Evolutionary conservation across 2,113 vertebrate genomes (phyloP).

Genomic region (Pelobates fuscus): DNA sequence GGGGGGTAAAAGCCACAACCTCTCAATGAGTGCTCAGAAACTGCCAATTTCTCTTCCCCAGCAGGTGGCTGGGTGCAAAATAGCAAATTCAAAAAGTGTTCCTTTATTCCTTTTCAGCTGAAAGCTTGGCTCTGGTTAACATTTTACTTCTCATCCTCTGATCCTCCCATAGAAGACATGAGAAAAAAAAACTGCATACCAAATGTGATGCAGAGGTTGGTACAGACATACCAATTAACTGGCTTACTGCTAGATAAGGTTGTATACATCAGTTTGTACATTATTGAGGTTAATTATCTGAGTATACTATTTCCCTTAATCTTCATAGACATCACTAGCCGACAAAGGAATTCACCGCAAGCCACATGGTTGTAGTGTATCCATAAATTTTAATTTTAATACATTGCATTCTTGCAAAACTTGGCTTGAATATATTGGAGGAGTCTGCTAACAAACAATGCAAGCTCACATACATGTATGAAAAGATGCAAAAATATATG

Average conservation of each 20-base stretch:
- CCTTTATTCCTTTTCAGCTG: constrained; percentile 50
- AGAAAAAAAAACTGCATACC: constrained; percentile 38
- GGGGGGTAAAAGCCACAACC: constrained; percentile 45
- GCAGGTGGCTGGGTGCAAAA: constrained; percentile 51
- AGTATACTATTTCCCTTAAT: not conserved
- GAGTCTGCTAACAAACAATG: too few species aligned
- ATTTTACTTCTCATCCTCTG: constrained; percentile 50
- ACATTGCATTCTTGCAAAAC: too few species aligned
- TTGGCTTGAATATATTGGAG: too few species aligned
- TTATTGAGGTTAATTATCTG: constrained; percentile 22
- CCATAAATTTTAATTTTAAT: too few species aligned
- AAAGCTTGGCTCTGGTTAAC: constrained; percentile 50
- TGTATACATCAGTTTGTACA: constrained; percentile 22
- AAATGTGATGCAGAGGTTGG: constrained; percentile 26
- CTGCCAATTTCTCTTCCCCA: constrained; percentile 51
- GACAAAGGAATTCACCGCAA: too few species aligned
- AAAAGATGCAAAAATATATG: too few species aligned
- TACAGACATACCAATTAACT: constrained; percentile 39
- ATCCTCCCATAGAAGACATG: constrained; percentile 35
- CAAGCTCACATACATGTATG: too few species aligned
- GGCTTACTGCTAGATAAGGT: not conserved
- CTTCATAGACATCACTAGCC: not conserved
- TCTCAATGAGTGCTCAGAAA: constrained; percentile 38
- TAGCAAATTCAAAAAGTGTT: constrained; percentile 50
- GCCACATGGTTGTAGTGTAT: too few species aligned